Evolutionary conservation across 2,113 vertebrate species (phyloP).

Genomic region (Gorsachius goisagi): DNA sequence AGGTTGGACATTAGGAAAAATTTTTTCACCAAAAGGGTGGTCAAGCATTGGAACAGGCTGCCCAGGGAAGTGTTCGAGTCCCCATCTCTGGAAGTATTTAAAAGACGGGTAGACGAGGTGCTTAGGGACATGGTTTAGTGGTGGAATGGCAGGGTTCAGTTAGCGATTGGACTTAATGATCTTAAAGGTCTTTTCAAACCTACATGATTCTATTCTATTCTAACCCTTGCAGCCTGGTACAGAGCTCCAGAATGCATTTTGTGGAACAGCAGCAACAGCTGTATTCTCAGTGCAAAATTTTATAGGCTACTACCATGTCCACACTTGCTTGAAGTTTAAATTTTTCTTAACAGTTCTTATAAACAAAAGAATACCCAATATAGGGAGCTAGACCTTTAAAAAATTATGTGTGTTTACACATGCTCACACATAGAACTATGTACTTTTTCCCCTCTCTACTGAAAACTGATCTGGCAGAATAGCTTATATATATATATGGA

Average conservation of each 20-base stretch:
- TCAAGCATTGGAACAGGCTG: no score
- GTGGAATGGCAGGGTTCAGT: no score
- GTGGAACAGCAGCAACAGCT: neutral
- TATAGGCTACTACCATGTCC: rapidly evolving
- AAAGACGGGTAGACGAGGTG: no score
- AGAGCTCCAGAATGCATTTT: neutral
- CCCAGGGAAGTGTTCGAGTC: no score
- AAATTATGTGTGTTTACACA: neutral
- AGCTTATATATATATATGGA: neutral
- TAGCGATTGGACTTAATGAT: no score
- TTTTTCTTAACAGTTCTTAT: neutral
- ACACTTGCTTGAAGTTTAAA: rapidly evolving
- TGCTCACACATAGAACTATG: rapidly evolving
- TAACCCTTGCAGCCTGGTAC: rapidly evolving
- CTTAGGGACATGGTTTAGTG: no score
- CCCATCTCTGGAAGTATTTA: no score
- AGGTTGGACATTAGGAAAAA: no score
- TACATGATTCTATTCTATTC: no score
- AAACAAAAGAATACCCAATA: neutral
- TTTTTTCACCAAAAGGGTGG: no score
- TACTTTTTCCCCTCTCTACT: neutral
- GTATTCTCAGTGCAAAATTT: rapidly evolving
- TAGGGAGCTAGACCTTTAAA: neutral
- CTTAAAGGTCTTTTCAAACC: no score
- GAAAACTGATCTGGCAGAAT: neutral